phyloP scores from a whole-genome alignment of 2,113 vertebrate genomes.

The Alethe castanea region DNA sequence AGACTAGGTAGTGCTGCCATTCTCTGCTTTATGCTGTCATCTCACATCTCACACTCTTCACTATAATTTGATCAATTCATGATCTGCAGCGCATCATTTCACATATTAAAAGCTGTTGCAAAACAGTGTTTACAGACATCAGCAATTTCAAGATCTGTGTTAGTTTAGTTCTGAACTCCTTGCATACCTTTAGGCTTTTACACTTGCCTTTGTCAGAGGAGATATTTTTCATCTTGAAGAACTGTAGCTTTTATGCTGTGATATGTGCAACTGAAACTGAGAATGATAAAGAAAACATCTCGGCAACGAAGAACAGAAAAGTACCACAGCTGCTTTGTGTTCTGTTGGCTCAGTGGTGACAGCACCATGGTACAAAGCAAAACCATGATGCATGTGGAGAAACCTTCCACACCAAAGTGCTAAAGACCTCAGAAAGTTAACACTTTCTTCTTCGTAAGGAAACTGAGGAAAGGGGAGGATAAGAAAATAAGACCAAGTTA shows the following conservation, averaged over 20 bases:
- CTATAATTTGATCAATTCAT: not conserved
- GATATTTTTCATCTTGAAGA: slow-evolving; percentile 9
- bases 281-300: not conserved
- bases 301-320: not conserved
- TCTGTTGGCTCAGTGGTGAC: not conserved
- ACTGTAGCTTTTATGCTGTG: not conserved
- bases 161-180: not conserved
- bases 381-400: fast-evolving
- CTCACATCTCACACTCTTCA: not conserved
- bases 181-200: slow-evolving; percentile 13
- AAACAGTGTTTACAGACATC: slow-evolving; percentile 40
- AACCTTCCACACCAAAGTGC: not conserved
- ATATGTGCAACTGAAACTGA: not conserved
- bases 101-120: slow-evolving; percentile 24
- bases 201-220: not conserved
- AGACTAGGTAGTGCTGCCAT: not conserved
- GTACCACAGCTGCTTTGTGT: not conserved
- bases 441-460: not conserved
- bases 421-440: not conserved
- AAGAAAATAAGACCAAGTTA: not conserved
- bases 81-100: slow-evolving; percentile 18
- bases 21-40: slow-evolving; percentile 1
- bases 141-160: slow-evolving; percentile 11
- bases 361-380: not conserved
- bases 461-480: not conserved